Conservation (phyloP, 2,113 vertebrate species). For the Naja naja region DNA sequence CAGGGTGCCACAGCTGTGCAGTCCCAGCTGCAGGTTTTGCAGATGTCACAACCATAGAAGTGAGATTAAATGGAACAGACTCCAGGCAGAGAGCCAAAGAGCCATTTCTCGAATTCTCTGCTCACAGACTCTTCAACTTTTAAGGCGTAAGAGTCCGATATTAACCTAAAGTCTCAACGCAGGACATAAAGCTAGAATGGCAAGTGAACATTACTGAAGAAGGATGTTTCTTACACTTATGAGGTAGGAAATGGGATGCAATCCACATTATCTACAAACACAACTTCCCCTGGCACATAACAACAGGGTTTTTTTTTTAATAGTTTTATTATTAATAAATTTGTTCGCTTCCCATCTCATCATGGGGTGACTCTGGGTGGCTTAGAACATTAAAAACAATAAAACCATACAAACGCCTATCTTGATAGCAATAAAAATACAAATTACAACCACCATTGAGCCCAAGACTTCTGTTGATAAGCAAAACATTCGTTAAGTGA, state of each 20-base stretch:
- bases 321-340: too few relatives aligned
- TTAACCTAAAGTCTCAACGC: slow-evolving; percentile 10
- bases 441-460: too few relatives aligned
- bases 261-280: neutral
- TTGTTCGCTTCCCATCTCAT: too few relatives aligned
- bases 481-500: too few relatives aligned
- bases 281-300: neutral
- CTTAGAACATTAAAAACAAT: too few relatives aligned
- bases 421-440: too few relatives aligned
- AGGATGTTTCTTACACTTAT: neutral
- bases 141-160: slow-evolving; percentile 12
- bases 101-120: neutral
- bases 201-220: neutral
- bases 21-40: neutral
- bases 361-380: too few relatives aligned
- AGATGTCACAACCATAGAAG: neutral
- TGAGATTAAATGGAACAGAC: neutral
- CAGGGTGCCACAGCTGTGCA: slow-evolving; percentile 17
- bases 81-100: neutral
- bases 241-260: neutral
- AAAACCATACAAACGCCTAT: too few relatives aligned
- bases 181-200: slow-evolving; percentile 17
- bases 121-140: slow-evolving; percentile 4
- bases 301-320: neutral
- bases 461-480: too few relatives aligned